Evolutionary conservation across 2,888 invertebrate species (phyloP).

Genomic region (Eudemis profundana): DNA sequence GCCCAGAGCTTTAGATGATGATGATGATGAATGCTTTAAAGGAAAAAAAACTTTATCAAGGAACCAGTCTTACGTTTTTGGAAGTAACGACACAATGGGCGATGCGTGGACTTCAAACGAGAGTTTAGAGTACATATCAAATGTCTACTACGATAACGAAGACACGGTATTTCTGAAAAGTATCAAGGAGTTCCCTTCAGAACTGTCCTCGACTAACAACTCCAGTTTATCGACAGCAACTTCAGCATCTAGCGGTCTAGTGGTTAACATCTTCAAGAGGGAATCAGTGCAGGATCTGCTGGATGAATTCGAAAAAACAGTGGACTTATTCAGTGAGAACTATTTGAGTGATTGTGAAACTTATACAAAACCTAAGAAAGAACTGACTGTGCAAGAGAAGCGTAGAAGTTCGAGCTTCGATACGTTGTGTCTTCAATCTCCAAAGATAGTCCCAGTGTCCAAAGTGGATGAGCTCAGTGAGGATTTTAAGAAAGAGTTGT

Average conservation of each 20-base stretch:
- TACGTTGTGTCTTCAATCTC: constrained; percentile 63
- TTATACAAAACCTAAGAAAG: constrained; percentile 66
- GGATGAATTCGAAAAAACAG: constrained; percentile 74
- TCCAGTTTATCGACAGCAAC: constrained; percentile 71
- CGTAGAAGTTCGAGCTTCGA: constrained; percentile 74
- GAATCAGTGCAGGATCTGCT: constrained; percentile 73
- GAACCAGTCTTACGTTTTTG: constrained; percentile 67
- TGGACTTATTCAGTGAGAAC: constrained; percentile 77
- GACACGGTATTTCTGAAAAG: constrained; percentile 72
- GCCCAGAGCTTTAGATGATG: constrained; percentile 68
- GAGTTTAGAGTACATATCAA: constrained; percentile 72
- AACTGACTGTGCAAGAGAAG: constrained; percentile 60
- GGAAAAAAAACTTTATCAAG: constrained; percentile 54
- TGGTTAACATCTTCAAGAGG: constrained; percentile 66
- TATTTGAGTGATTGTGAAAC: constrained; percentile 79
- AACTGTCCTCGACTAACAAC: constrained; percentile 65
- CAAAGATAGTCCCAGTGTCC: constrained; percentile 71
- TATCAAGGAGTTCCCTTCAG: constrained; percentile 64
- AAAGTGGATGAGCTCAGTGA: constrained; percentile 74
- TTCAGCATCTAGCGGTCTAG: constrained; percentile 69
- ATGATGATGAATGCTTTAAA: constrained; percentile 51
- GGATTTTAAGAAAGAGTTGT: constrained; percentile 73
- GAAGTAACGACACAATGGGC: constrained; percentile 69
- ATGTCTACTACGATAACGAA: constrained; percentile 72
- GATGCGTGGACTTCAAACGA: constrained; percentile 74